Evolutionary conservation across 2,888 invertebrate species (phyloP), one percentile per base, ranked within the genome.

Genomic region (Melieria picta): DNA sequence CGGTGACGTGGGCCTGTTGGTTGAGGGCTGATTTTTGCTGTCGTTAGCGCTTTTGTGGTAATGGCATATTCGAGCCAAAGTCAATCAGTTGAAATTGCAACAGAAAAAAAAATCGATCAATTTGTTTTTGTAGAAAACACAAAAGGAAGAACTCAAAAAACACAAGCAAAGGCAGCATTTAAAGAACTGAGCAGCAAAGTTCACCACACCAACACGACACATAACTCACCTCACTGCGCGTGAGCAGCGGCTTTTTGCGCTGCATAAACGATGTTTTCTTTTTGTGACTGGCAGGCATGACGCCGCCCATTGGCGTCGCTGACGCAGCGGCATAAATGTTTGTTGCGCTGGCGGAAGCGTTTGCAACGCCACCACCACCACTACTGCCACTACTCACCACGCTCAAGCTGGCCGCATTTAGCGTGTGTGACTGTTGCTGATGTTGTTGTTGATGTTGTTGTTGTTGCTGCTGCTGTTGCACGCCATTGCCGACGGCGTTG

Each of bases 171-270:
- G 30, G 30, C 30, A 30, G 30, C 30, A 30, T 30, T 30, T 2
- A 30, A 30, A 30, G 30, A 30, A 30, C 30, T 30, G 30, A 30
- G 30, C 30, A 30, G 30, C 30, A 30, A 30, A 56, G 48, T 47
- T 60, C 47, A 63, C 67, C 57, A 72, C 69, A 73, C 48, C 30
- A 61, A 67, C 68, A 63, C 64, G 30, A 72, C 72, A 72, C 50
- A 16, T 65, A 75, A 90, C 83, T 90, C 87, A 81, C 87, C 87
- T 81, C 87, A 87, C 84, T 88, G 85, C 80, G 86, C 78, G 82
- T 88, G 76, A 77, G 82, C 78, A 79, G 80, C 71, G 86, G 86
- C 79, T 86, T 86, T 78, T 85, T 85, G 75, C 84, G 84, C 77
- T 84, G 83, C 80, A 84, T 80, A 77, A 85, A 83, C 74, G 85